Evolutionary conservation across 2,888 invertebrate genomes (phyloP).

Genomic region (Philonicus albiceps): DNA sequence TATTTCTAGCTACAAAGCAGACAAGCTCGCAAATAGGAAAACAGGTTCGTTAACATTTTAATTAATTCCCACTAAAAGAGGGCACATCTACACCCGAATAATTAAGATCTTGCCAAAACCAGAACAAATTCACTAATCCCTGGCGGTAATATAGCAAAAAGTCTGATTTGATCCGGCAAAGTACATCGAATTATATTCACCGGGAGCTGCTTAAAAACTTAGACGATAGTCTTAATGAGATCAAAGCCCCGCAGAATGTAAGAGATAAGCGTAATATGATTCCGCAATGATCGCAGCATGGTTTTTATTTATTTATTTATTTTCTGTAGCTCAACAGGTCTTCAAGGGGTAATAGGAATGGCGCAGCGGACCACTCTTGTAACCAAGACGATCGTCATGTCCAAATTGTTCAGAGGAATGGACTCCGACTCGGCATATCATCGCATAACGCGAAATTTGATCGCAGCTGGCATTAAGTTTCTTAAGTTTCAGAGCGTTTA

Average conservation of each 20-base stretch:
- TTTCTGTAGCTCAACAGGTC: not conserved
- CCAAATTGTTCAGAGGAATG: not conserved
- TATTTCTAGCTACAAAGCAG: not conserved
- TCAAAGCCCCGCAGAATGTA: not conserved
- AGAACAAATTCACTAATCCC: not conserved
- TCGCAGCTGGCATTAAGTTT: not conserved
- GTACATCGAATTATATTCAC: not conserved
- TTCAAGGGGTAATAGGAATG: not conserved
- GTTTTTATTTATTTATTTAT: not conserved
- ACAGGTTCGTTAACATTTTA: not conserved
- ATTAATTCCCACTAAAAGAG: not conserved
- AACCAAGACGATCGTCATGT: slow-evolving; percentile 1
- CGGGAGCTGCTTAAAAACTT: not conserved
- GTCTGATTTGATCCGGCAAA: not conserved
- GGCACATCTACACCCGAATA: not conserved
- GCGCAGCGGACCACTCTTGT: not conserved
- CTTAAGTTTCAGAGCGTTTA: slow-evolving; percentile 8
- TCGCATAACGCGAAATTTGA: not conserved
- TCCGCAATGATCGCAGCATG: not conserved
- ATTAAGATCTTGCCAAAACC: not conserved
- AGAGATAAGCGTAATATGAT: not conserved
- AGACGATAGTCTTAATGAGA: not conserved
- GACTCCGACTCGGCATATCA: not conserved
- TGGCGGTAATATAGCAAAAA: not conserved
- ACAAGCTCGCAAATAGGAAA: not conserved